Conservation (phyloP, 2,888 invertebrate genomes). For the Syrista parreyssii region DNA sequence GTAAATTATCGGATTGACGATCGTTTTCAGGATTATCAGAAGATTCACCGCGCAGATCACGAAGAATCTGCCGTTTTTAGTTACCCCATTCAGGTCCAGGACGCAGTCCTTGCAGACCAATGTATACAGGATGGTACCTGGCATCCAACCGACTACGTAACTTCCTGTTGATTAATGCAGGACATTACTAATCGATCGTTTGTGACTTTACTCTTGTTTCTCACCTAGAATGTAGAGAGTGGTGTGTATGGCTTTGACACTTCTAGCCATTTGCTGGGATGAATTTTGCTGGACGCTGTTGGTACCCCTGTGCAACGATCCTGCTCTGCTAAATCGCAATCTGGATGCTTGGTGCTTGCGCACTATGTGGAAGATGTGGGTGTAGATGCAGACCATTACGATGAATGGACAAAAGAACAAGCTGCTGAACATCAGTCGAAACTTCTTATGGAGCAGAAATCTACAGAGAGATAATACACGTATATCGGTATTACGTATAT, state of each 20-base stretch:
- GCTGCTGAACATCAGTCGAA: slow-evolving; percentile 68
- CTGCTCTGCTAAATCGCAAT: slow-evolving; percentile 63
- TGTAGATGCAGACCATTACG: slow-evolving; percentile 72
- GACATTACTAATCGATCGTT: slow-evolving; percentile 39
- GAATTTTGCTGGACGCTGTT: slow-evolving; percentile 25
- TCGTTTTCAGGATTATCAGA: slow-evolving; percentile 72
- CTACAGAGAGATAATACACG: slow-evolving; percentile 40
- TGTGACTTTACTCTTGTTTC: slow-evolving; percentile 38
- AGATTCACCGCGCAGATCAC: slow-evolving; percentile 66
- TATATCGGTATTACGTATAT: background rate
- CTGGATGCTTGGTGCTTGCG: slow-evolving; percentile 68
- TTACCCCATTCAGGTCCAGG: slow-evolving; percentile 33
- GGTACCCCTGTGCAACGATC: slow-evolving; percentile 38
- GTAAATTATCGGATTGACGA: slow-evolving; percentile 76
- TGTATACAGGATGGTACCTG: slow-evolving; percentile 70
- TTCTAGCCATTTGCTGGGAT: slow-evolving; percentile 63
- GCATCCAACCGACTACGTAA: slow-evolving; percentile 73
- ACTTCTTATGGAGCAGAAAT: slow-evolving; percentile 64
- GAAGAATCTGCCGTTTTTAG: slow-evolving; percentile 37
- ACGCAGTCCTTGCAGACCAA: slow-evolving; percentile 70
- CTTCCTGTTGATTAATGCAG: slow-evolving; percentile 41
- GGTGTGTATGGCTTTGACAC: slow-evolving; percentile 72
- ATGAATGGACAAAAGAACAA: slow-evolving; percentile 71
- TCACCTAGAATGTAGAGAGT: slow-evolving; percentile 73
- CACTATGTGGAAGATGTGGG: slow-evolving; percentile 72